These are phyloP conservation scores for Empis stercorea DNA, from an alignment of 2,888 invertebrate species.

Conservation along the genomic window DNA sequence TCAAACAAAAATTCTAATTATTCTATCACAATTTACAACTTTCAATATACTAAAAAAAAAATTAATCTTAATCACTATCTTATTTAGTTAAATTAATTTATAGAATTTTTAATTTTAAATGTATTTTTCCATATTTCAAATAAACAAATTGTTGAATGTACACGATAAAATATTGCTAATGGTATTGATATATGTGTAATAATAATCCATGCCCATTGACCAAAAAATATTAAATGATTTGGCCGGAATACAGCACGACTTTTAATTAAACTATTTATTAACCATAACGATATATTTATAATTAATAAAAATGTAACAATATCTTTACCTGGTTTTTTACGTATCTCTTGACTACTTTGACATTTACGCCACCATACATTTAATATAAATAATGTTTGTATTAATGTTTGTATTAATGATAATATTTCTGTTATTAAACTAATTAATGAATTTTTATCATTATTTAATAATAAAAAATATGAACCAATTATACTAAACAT, in stretches of 20 bases:
- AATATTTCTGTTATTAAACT: slow-evolving; percentile 61
- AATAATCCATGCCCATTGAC: slow-evolving; percentile 83
- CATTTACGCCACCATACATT: slow-evolving; percentile 65
- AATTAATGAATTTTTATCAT: slow-evolving; percentile 40
- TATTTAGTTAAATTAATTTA: no score
- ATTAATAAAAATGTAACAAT: slow-evolving; percentile 72
- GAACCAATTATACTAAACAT: slow-evolving; percentile 70
- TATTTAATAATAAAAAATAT: slow-evolving; percentile 32
- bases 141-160: slow-evolving; percentile 82
- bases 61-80: no score
- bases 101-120: slow-evolving; percentile 53
- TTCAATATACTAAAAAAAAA: no score
- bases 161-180: slow-evolving; percentile 76
- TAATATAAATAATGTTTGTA: slow-evolving; percentile 67
- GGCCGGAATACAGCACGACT: slow-evolving; percentile 72
- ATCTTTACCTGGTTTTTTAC: slow-evolving; percentile 73
- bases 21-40: no score
- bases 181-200: slow-evolving; percentile 84
- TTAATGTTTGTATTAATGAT: slow-evolving; percentile 61
- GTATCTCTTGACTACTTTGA: slow-evolving; percentile 52
- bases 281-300: slow-evolving; percentile 75
- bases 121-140: slow-evolving; percentile 87
- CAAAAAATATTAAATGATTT: slow-evolving; percentile 69
- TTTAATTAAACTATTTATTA: slow-evolving; percentile 73
- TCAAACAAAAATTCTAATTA: no score